phyloP scores from a whole-genome alignment of 2,888 invertebrate species.

The Nomada ferruginata region DNA sequence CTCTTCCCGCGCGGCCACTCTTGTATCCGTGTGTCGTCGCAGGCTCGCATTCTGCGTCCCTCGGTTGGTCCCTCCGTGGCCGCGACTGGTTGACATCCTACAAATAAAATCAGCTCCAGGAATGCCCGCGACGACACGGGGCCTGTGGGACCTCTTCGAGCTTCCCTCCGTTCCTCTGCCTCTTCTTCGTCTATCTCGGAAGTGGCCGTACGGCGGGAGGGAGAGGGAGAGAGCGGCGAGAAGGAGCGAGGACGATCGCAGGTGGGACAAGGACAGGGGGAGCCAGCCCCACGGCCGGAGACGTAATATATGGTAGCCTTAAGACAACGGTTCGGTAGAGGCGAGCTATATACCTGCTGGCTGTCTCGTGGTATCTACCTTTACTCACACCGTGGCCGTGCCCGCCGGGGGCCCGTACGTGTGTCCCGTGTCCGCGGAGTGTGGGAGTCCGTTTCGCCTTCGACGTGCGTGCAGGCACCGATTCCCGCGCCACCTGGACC shows the following conservation, averaged over 20 bases:
- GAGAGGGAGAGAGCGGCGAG: slow-evolving; percentile 45
- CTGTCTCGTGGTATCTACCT: slow-evolving; percentile 66
- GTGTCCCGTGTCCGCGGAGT: slow-evolving; percentile 40
- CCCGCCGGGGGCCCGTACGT: slow-evolving; percentile 33
- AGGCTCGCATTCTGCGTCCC: slow-evolving; percentile 69
- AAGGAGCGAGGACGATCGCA: slow-evolving; percentile 54
- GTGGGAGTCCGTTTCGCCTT: slow-evolving; percentile 37
- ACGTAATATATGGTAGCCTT: slow-evolving; percentile 81
- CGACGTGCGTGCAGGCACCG: slow-evolving; percentile 40
- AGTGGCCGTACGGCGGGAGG: slow-evolving; percentile 51
- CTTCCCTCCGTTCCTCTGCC: slow-evolving; percentile 37
- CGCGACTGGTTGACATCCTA: slow-evolving; percentile 82
- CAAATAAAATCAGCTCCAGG: slow-evolving; percentile 83
- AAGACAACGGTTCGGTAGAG: slow-evolving; percentile 79
- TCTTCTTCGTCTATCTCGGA: slow-evolving; percentile 61
- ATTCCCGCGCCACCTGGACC: slow-evolving; percentile 46
- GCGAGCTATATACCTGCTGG: slow-evolving; percentile 69
- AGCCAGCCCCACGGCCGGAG: slow-evolving; percentile 68
- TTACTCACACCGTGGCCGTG: slow-evolving; percentile 53
- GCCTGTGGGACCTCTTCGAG: slow-evolving; percentile 78
- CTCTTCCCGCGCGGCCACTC: slow-evolving; percentile 26
- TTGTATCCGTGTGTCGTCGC: slow-evolving; percentile 56
- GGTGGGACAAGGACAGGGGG: slow-evolving; percentile 62
- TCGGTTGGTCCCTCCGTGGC: slow-evolving; percentile 67
- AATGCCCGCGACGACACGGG: slow-evolving; percentile 82